Conservation (phyloP, 2,113 vertebrate genomes). For the Gymnorhina tibicen region DNA sequence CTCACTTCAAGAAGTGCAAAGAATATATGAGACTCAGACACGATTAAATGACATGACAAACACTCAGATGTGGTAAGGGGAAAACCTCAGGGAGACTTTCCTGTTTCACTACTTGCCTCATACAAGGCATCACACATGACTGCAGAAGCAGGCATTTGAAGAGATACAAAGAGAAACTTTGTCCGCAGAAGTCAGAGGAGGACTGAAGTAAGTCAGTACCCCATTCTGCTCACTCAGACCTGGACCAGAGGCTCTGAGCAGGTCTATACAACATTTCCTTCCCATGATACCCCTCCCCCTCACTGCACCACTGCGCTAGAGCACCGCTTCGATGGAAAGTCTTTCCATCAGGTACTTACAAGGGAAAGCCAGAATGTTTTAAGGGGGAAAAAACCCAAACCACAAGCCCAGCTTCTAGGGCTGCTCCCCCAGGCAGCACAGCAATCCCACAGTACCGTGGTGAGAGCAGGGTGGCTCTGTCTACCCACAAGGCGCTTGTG, state of each 20-base stretch:
- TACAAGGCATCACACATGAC: neutral
- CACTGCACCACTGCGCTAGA: too few species aligned
- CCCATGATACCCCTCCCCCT: neutral
- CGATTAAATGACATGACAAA: neutral
- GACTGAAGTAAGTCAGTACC: neutral
- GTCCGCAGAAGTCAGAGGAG: neutral
- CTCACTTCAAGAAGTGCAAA: neutral
- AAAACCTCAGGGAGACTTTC: neutral
- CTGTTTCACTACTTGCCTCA: neutral
- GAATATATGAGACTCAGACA: neutral
- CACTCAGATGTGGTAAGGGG: neutral
- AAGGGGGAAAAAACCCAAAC: neutral
- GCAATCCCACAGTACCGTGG: neutral
- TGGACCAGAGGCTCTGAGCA: neutral
- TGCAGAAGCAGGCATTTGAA: neutral
- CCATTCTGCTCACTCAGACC: neutral
- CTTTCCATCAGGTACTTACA: neutral
- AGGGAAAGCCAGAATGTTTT: neutral
- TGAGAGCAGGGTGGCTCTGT: neutral
- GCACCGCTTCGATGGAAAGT: rapidly evolving
- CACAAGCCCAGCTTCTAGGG: neutral
- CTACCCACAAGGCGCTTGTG: rapidly evolving
- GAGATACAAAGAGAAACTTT: neutral
- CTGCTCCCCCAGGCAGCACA: neutral
- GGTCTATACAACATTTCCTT: neutral